phyloP scores from a whole-genome alignment of 2,113 vertebrate genomes.

The cat (Felis catus) region F.catus_Fca126_mat1.0 CM031413.1:143185001-143185500 shows the following conservation, averaged over 20 bases:
- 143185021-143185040: too few relatives aligned
- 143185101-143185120: too few relatives aligned
- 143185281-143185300: background rate
- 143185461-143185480: background rate
- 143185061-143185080: too few relatives aligned
- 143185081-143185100: too few relatives aligned
- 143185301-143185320: background rate
- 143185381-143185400: background rate
- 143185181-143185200: too few relatives aligned
- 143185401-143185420: background rate
- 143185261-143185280: background rate
- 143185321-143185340: background rate
- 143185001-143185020: background rate
- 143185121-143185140: too few relatives aligned
- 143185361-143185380: background rate
- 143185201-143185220: too few relatives aligned
- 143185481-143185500: background rate
- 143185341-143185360: background rate
- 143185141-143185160: too few relatives aligned
- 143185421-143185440: background rate
- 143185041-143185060: too few relatives aligned
- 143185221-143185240: background rate
- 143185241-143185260: background rate
- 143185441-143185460: background rate
- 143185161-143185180: too few relatives aligned